These are phyloP conservation scores for Tetramorium alpestre DNA, from an alignment of 1,140 invertebrate genomes.

Conservation along the genomic window DNA sequence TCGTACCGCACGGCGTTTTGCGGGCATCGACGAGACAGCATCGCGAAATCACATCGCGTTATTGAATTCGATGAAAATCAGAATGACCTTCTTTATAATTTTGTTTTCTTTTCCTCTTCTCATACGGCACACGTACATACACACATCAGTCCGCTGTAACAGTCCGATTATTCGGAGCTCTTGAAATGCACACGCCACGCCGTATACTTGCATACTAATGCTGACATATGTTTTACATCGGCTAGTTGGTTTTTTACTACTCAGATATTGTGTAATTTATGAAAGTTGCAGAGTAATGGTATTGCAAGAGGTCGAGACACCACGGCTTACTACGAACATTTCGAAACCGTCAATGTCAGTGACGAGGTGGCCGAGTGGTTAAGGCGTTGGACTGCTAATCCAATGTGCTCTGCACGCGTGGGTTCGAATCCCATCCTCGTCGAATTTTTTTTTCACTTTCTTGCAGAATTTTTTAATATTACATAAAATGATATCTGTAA, in stretches of 20 bases:
- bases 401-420: slow-evolving; percentile 93
- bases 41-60: not conserved
- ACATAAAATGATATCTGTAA: not conserved
- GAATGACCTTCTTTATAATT: not conserved
- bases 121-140: not conserved
- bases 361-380: slow-evolving; percentile 96
- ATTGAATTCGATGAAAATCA: not conserved
- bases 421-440: slow-evolving; percentile 96
- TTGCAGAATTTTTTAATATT: not conserved
- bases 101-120: not conserved
- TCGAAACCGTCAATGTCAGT: slow-evolving; percentile 50
- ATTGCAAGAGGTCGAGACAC: not conserved
- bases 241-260: not conserved
- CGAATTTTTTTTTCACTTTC: slow-evolving; percentile 77
- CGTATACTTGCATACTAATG: not conserved
- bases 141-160: not conserved
- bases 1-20: not conserved
- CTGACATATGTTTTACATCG: not conserved
- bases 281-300: not conserved
- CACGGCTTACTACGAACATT: slow-evolving; percentile 17
- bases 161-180: not conserved
- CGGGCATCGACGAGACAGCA: not conserved
- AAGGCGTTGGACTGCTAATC: slow-evolving; percentile 95
- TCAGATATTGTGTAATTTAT: not conserved
- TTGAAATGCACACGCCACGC: not conserved